Percentiles rank a stretch among this genome's conserved stretches.
These are phyloP conservation scores for Actias luna DNA, from an alignment of 2,888 invertebrate species.

Conservation along the genomic window DNA sequence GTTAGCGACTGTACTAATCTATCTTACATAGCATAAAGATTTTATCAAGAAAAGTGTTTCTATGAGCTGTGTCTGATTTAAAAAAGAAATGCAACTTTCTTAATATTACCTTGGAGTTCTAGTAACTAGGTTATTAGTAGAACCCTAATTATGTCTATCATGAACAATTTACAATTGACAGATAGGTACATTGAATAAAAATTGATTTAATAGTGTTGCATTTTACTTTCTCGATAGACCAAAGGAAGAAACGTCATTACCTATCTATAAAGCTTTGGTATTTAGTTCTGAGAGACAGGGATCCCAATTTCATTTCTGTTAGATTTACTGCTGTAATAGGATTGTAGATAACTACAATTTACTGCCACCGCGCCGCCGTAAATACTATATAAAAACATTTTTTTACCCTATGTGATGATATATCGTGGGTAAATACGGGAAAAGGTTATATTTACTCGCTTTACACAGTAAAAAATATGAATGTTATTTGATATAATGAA, in stretches of 20 bases:
- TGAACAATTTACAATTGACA: too few relatives aligned
- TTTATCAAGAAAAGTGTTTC: slow-evolving; percentile 50
- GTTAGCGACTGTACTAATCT: slow-evolving; percentile 41
- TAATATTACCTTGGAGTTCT: slow-evolving; percentile 30
- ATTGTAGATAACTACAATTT: slow-evolving; percentile 30
- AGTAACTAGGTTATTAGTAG: background rate
- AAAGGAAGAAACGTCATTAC: slow-evolving; percentile 18
- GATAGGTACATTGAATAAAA: background rate
- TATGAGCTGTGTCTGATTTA: slow-evolving; percentile 43
- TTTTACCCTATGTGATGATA: slow-evolving; percentile 11
- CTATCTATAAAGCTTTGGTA: slow-evolving; percentile 19
- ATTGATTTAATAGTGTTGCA: background rate
- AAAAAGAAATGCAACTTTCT: slow-evolving; percentile 56
- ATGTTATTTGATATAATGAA: slow-evolving; percentile 6
- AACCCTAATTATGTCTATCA: too few relatives aligned
- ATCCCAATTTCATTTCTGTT: slow-evolving; percentile 19
- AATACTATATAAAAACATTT: slow-evolving; percentile 17
- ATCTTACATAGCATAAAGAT: slow-evolving; percentile 39
- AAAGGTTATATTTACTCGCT: slow-evolving; percentile 8
- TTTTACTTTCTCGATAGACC: background rate
- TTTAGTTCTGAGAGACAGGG: slow-evolving; percentile 19
- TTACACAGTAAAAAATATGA: slow-evolving; percentile 3
- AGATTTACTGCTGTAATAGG: slow-evolving; percentile 29
- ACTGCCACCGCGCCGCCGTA: slow-evolving; percentile 14
- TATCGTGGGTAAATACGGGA: background rate